Evolutionary conservation across 1,140 invertebrate genomes (phyloP), one percentile per base, ranked within the genome.

Genomic region (Hyles euphorbiae): DNA sequence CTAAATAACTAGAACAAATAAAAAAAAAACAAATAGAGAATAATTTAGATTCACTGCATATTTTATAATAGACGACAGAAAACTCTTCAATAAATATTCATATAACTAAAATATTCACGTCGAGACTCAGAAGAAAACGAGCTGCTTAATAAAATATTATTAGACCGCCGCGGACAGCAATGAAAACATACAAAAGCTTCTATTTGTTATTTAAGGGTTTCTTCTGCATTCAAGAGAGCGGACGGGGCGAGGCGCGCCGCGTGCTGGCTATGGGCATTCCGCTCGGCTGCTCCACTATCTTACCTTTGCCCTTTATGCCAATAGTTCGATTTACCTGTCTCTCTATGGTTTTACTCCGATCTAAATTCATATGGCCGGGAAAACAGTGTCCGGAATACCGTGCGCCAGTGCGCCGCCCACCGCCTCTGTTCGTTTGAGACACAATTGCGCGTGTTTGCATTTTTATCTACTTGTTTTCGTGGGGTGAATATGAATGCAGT

Each of bases 391-490:
- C 71, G 72, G 75, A 79, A 81, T 70, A 63, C 72, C 71, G 56
- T 67, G 63, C 65, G 66, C 68, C 52, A 57, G 52, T 44, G 58
- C 66, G 64, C 61, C 67, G 64, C 44, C 54, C 46, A 56, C 32
- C 60, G 67, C 74, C 68, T 72, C 69, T 67, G 73, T 78, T 74
- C 79, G 76, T 76, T 73, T 73, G 76, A 78, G 78, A 84, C 74
- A 81, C 76, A 81, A 87, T 87, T 87, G 83, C 70, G 69, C 70
- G 60, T 84, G 81, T 87, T 85, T 83, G 83, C 83, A 88, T 83
- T 85, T 88, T 84, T 84, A 85, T 85, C 71, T 81, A 78, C 73
- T 83, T 81, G 73, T 85, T 83, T 85, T 88, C 79, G 81, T 80
- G 77, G 73, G 69, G 69, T 71, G 78, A 84, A 88, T 88, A 79